Conservation (phyloP, 1,140 invertebrate genomes). For the Cyrtorhinus lividipennis region DNA sequence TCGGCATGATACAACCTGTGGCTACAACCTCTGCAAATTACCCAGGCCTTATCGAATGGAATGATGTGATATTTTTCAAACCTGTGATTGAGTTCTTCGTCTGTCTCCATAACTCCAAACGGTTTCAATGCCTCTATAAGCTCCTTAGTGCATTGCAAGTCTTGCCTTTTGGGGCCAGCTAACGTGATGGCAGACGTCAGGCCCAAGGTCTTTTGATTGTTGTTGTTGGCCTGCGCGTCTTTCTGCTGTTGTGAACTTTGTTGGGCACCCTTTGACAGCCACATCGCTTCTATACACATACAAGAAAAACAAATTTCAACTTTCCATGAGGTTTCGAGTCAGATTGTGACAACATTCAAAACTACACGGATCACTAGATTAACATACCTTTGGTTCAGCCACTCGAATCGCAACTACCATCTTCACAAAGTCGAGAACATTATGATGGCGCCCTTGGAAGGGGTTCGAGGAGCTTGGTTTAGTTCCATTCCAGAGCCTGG, state of each 20-base stretch:
- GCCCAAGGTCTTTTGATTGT: constrained; percentile 33
- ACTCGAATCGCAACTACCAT: constrained; percentile 1
- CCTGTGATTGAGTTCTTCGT: constrained; percentile 79
- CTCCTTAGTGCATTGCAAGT: constrained; percentile 67
- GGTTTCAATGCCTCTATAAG: constrained; percentile 66
- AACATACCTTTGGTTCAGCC: background rate
- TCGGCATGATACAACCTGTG: too few relatives aligned
- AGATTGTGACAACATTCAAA: background rate
- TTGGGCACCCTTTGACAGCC: constrained; percentile 8
- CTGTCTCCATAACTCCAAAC: constrained; percentile 84
- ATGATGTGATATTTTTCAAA: too few relatives aligned
- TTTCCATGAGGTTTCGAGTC: background rate
- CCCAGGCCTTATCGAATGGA: too few relatives aligned
- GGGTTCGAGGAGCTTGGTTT: background rate
- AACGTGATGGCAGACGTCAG: constrained; percentile 89
- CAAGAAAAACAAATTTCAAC: too few relatives aligned
- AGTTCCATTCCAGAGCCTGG: constrained; percentile 1
- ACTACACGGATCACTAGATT: background rate
- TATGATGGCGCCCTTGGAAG: background rate
- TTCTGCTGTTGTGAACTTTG: constrained; percentile 9
- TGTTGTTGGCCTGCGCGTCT: background rate
- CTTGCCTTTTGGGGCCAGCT: constrained; percentile 70
- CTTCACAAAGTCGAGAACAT: constrained; percentile 9
- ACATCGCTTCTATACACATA: constrained; percentile 12
- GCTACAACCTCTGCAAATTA: too few relatives aligned